Base-by-base conservation (phyloP, 2,797 vertebrate genomes). In the Lemur catta region DNA sequence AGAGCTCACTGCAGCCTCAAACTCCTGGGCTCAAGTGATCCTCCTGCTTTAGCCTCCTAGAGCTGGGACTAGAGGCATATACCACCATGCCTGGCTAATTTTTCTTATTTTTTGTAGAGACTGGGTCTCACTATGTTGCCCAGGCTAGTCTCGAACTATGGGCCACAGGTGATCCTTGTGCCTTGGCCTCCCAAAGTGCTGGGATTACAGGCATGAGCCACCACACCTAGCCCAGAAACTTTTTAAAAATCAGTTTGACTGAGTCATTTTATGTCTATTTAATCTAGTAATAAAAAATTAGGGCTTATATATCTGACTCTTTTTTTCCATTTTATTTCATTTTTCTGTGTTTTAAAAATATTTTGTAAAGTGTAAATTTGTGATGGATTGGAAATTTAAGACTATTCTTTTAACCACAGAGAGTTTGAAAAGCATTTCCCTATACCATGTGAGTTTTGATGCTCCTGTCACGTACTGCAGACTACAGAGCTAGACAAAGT, bases 211-310 rank as follows among this genome's bases (percentile, higher is more conserved):
- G 63, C 33, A n/a, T 33, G 63, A 65, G 17, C 33, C 15, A 65
- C 33, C 14, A 63, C 30, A 63, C 30, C 14, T 14, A 63, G 61
- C 13, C 61, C 63, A 65, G 63, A n/a, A 65, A 65, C 15, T n/a
- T 65, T 17, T 7, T 20, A 67, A 59, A 92, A 84, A 75, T 88
- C 78, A 84, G 18, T 50, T 63, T 71, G 22, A 38, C 15, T 91
- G 14, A 86, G 30, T 52, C 52, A 86, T 61, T 85, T 88, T 79
- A 80, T 63, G 22, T 76, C 24, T 65, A 74, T 71, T 82, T 92
- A 57, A 95, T 33, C n/a, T 74, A 93, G 93, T 75, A 71, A 50
- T 74, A 14, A 55, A 50, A 93, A 85, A 94, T 14, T 78, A 11
- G 33, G 41, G 12, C 14, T 84, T 92, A 15, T 38, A 75, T 33